Evolutionary conservation across 1,140 invertebrate genomes (phyloP).

Genomic region (Drosophila azteca): DNA sequence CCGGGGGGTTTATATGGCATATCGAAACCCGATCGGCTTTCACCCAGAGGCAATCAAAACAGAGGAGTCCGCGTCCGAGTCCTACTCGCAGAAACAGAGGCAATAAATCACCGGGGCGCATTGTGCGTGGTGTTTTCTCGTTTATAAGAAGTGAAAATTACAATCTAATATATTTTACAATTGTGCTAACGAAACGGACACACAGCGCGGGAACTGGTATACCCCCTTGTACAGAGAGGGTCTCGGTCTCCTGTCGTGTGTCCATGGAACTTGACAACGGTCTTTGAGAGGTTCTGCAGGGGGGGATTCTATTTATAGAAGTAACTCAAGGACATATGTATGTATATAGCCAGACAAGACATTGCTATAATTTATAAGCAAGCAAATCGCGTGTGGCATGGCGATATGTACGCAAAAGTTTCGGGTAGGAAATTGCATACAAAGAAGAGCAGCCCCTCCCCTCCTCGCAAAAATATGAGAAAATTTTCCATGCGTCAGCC

Average conservation of each 20-base stretch:
- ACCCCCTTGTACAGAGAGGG: constrained; percentile 3
- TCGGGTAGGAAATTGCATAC: constrained; percentile 41
- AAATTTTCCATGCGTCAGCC: constrained; percentile 47
- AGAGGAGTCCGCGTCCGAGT: constrained; percentile 2
- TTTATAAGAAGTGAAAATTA: constrained; percentile 29
- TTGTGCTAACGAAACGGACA: constrained; percentile 22
- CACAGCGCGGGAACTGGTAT: neutral
- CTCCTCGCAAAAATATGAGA: neutral
- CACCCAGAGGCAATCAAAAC: constrained; percentile 48
- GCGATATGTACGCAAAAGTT: constrained; percentile 10
- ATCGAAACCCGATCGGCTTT: constrained; percentile 49
- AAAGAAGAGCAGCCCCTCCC: neutral
- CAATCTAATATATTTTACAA: constrained; percentile 26
- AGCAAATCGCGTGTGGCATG: constrained; percentile 61
- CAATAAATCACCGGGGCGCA: constrained; percentile 36
- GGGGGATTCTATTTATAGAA: constrained; percentile 42
- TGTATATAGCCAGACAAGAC: constrained; percentile 37
- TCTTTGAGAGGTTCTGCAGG: constrained; percentile 23
- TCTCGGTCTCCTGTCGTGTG: constrained; percentile 28
- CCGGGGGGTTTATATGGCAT: constrained; percentile 11
- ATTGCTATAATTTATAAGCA: constrained; percentile 71
- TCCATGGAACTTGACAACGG: constrained; percentile 35
- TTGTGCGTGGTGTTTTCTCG: neutral
- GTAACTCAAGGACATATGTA: constrained; percentile 39
- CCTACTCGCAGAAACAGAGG: constrained; percentile 4